Conservation (phyloP, 2,888 invertebrate species). For the Dasysyrphus albostriatus region DNA sequence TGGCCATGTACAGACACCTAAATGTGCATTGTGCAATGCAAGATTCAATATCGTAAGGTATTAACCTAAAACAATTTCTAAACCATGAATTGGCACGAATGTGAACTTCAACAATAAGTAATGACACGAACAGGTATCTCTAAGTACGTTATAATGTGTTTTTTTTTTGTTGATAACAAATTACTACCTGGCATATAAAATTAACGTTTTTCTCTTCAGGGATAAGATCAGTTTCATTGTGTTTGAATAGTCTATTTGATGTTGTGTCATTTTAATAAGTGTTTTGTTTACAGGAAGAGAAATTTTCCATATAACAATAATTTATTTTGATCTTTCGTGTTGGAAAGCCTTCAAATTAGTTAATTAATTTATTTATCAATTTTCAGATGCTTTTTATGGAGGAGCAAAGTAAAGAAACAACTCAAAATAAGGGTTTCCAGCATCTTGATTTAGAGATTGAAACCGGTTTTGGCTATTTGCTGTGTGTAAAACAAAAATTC, state of each 20-base stretch:
- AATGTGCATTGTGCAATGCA: neutral
- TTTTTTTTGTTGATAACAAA: neutral
- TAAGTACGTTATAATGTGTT: conserved; percentile 10
- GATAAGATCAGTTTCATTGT: neutral
- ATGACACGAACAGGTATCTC: conserved; percentile 9
- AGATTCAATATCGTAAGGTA: neutral
- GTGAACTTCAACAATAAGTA: conserved; percentile 19
- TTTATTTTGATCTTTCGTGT: conserved; percentile 14
- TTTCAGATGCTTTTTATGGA: too few species aligned
- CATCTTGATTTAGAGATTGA: too few species aligned
- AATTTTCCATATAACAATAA: neutral
- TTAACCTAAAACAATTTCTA: conserved; percentile 14
- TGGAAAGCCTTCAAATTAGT: conserved; percentile 35
- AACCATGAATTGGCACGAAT: conserved; percentile 33
- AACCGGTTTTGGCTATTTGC: too few species aligned
- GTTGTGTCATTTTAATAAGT: conserved; percentile 31
- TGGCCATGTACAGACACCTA: conserved; percentile 1
- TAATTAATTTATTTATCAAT: conserved; percentile 9
- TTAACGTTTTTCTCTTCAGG: neutral
- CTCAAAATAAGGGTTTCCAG: too few species aligned
- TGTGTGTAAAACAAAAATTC: too few species aligned
- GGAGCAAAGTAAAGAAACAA: too few species aligned
- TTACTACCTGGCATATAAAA: conserved; percentile 2
- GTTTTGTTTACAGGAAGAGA: conserved; percentile 32
- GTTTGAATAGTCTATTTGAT: neutral